Conservation (phyloP, 1,140 invertebrate species). For the Colletes gigas region DNA sequence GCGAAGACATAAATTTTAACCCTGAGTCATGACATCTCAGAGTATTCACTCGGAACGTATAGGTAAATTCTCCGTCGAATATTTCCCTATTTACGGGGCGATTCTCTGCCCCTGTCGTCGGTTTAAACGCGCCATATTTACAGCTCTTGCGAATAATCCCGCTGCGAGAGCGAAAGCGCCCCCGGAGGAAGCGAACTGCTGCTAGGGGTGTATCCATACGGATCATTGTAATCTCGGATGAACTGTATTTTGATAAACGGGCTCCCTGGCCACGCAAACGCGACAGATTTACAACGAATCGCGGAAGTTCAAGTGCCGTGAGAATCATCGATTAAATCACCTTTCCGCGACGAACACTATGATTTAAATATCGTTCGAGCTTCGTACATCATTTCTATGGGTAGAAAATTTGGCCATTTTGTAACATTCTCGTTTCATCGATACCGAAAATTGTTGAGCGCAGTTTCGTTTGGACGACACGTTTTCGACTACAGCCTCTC, state of each 20-base stretch:
- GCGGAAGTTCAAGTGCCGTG: no score
- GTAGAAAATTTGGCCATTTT: no score
- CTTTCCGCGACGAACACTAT: no score
- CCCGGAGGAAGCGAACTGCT: neutral
- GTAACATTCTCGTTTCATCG: no score
- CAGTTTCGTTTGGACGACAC: constrained; percentile 8
- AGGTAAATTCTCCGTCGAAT: constrained; percentile 28
- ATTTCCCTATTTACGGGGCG: constrained; percentile 50
- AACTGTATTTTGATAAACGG: constrained; percentile 55
- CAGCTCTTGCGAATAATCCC: constrained; percentile 56
- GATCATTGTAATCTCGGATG: constrained; percentile 58
- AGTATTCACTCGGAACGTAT: constrained; percentile 27
- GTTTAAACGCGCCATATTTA: constrained; percentile 55
- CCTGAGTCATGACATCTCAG: constrained; percentile 5
- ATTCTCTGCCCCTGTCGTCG: constrained; percentile 26
- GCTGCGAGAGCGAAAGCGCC: neutral
- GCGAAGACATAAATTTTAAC: constrained; percentile 21
- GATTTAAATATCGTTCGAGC: no score
- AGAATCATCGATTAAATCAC: constrained; percentile 50
- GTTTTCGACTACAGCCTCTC: constrained; percentile 4
- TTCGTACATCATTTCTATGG: no score
- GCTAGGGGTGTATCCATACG: constrained; percentile 18
- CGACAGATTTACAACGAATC: constrained; percentile 47
- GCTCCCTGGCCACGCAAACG: constrained; percentile 32
- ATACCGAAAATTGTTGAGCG: constrained; percentile 7